Conservation (phyloP, 2,113 vertebrate species). For the Ailuropoda melanoleuca region DNA sequence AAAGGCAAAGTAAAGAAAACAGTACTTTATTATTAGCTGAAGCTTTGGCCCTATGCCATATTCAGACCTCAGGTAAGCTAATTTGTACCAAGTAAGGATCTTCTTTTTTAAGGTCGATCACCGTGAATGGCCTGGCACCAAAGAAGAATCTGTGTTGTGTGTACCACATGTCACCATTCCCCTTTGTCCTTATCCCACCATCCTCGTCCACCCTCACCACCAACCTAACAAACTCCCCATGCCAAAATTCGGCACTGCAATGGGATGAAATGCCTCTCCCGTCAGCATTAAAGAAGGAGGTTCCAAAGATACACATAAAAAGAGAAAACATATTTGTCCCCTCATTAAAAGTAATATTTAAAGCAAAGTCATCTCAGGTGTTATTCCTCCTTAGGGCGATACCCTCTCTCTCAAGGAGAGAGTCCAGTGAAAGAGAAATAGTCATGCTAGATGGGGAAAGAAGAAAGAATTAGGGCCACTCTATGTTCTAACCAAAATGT, state of each 20-base stretch:
- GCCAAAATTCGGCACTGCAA: background rate
- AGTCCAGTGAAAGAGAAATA: background rate
- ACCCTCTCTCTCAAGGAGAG: background rate
- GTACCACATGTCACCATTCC: background rate
- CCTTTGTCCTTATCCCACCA: background rate
- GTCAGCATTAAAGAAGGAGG: background rate
- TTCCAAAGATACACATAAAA: background rate
- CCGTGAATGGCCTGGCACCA: background rate
- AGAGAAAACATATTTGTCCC: background rate
- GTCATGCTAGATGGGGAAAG: background rate
- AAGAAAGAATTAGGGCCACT: background rate
- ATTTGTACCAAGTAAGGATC: background rate
- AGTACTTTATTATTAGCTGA: background rate
- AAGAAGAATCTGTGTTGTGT: background rate
- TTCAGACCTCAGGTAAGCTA: background rate
- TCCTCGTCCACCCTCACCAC: background rate
- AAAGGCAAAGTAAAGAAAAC: background rate
- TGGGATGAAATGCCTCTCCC: background rate
- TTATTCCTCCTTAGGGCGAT: background rate
- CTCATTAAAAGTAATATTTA: background rate
- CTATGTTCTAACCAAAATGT: background rate
- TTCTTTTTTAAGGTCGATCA: background rate
- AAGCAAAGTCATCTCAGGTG: background rate
- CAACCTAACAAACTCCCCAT: background rate
- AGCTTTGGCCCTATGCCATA: background rate